Evolutionary conservation across 2,113 vertebrate species (phyloP), one percentile per base, ranked within the genome.

Genomic region (Nycticryphes semicollaris): DNA sequence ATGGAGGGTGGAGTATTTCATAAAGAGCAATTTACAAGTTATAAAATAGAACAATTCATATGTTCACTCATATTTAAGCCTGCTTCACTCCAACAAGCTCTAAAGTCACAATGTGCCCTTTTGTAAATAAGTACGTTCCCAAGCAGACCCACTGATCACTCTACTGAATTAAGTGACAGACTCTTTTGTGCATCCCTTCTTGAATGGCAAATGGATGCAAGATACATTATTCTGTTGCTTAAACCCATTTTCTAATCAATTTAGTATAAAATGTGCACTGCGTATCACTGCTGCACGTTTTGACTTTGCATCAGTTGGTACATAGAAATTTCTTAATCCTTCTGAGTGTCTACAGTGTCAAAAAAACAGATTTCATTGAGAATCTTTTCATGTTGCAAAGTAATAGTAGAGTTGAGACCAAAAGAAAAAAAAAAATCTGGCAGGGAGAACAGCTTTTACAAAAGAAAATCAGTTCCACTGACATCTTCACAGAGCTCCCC

Each of bases 91-190:
- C 60, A 93, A 59, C 63, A 80, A 94, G 57, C 66, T 92, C 67
- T 85, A 79, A 91, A 90, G 74, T 81, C 66, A 28, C 82, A 85
- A 82, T 76, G 56, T 57, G 66, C 76, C 57, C 69, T 76, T 89
- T 90, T 92, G 84, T 96, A 87, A 87, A 82, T 91, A 91, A 76
- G 59, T 88, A 24, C 1, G 0, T 95, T 96, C 94, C 89, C 89
- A 94, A 89, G 81, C 87, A 94, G 91, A 92, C 41, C 67, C 84
- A 77, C 84, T 87, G 95, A 93, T 94, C 80, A 89, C 77, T 39
- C 69, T 76, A 2, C 67, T 94, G 90, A 93, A 92, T 89, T 96
- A 91, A 96, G 72, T 88, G 95, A 95, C 90, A 90, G 86, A 66
- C n/a, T 89, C 86, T 79, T 96, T 96, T 96, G 89, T 96, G 70